Evolutionary conservation across 2,888 invertebrate genomes (phyloP), one percentile per base, ranked within the genome.

Genomic region (Idaea dimidiata): DNA sequence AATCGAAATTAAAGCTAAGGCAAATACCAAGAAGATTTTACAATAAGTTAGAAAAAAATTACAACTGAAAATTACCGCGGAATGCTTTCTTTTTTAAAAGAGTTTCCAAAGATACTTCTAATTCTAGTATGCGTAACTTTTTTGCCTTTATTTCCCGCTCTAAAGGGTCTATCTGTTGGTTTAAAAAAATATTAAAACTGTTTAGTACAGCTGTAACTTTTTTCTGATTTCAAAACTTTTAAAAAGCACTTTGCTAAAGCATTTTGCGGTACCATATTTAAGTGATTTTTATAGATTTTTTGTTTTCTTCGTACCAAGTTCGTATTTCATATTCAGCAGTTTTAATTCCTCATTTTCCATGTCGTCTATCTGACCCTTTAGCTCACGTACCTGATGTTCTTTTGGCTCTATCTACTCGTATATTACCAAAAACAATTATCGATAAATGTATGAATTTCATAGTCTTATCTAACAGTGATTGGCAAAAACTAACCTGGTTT

Each of bases 61-160:
- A 92, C 91, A 92, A 91, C 92, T 91, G 88, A 75, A 63, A 64
- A 72, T 88, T 93, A 93, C 93, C 93, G 71, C 95, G 92, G 67
- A 90, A 93, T 6, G 93, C 91, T 80, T 96, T 97, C 76, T 94
- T 94, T 82, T 96, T 96, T 82, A 97, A 95, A 67, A 97, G 94
- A 74, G 94, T 94, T 79, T 96, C 96, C 78, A 97, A 85, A 73
- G 97, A 97, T 57, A 94, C 94, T 82, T 98, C 97, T 96, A 98
- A 96, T 85, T 96, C 95, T 59, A 94, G 93, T 60, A 97, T 97
- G 81, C 97, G 96, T 66, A 95, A 94, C 75, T 96, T 96, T 89
- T 97, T 96, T 72, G 96, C 95, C 81, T 95, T 95, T 72, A 98
- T 97, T 77, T 96, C 96, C 68, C 95, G 94, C 79, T 98, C 97